Evolutionary conservation across 1,140 invertebrate species (phyloP), one percentile per base, ranked within the genome.

Genomic region (Brachionus manjavacas): DNA sequence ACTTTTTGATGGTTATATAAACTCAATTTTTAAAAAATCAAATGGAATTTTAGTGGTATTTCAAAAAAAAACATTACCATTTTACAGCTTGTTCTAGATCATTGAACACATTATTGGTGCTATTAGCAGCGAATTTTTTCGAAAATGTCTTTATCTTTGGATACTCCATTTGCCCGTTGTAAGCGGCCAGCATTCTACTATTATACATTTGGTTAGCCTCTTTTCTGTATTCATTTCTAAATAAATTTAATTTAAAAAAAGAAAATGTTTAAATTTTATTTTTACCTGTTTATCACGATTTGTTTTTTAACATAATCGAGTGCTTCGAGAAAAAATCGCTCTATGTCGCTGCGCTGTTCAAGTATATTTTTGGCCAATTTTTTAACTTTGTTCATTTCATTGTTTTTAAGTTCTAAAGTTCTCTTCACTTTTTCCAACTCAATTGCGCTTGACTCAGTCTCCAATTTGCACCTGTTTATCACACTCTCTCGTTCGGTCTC

Each of bases 71-170:
- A 23, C n/a, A 23, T 86, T 87, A 89, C 89, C 89, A 85, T 85
- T 85, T 87, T 85, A 88, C 87, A 43, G 89, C 89, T 76, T 88
- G 88, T 78, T 89, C 87, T 14, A 90, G 85, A 85, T 90, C 89
- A 55, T 86, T 86, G 84, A 87, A 89, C n/a, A 90, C 89, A 86
- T 87, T 89, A 85, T 90, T 90, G 11, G 89, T 90, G 84, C 89
- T 90, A 39, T 70, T 43, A 3, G 60, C 81, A 66, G 85, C 85
- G 31, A 89, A 87, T 20, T 86, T 86, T 79, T 89, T 88, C 60
- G 86, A 87, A 84, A 90, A 90, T 4, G 89, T 90, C 76, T 89
- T 85, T 16, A 90, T 87, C 84, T 88, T 89, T 7, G 89, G 89
- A 83, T 87, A 90, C 2, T 89, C 87, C 79, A 86, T 87, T 85